Conservation (phyloP, 2,797 vertebrate species). For the Molossus molossus region DNA sequence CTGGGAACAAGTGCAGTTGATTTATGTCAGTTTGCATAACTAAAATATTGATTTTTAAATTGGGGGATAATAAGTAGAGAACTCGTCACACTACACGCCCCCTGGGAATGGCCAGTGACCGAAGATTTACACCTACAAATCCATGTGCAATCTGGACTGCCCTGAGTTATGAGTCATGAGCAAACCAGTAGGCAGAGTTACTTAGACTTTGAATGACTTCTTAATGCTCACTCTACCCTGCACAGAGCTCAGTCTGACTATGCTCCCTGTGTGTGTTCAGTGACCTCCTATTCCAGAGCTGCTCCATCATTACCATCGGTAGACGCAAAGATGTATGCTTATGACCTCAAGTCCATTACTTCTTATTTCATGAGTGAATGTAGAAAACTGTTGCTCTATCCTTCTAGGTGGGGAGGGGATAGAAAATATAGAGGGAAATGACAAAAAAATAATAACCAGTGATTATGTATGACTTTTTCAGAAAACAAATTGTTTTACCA, state of each 20-base stretch:
- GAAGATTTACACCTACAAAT: neutral
- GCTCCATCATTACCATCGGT: neutral
- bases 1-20: neutral
- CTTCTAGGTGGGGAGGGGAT: neutral
- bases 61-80: neutral
- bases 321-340: neutral
- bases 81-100: too few species aligned
- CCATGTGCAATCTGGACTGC: neutral
- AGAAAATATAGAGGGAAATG: neutral
- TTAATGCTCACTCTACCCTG: neutral
- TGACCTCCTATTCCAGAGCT: neutral
- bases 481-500: neutral
- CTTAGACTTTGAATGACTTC: neutral
- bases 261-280: neutral
- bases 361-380: neutral
- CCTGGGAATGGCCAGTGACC: neutral
- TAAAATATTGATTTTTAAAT: neutral
- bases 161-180: neutral
- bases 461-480: neutral
- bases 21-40: neutral
- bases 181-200: fast-evolving
- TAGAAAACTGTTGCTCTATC: neutral
- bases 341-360: neutral
- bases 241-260: fast-evolving
- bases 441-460: neutral